These are phyloP conservation scores for Geodia barretti DNA, from an alignment of 37 sponge, comb jelly and placozoan genomes.

Conservation along the genomic window DNA sequence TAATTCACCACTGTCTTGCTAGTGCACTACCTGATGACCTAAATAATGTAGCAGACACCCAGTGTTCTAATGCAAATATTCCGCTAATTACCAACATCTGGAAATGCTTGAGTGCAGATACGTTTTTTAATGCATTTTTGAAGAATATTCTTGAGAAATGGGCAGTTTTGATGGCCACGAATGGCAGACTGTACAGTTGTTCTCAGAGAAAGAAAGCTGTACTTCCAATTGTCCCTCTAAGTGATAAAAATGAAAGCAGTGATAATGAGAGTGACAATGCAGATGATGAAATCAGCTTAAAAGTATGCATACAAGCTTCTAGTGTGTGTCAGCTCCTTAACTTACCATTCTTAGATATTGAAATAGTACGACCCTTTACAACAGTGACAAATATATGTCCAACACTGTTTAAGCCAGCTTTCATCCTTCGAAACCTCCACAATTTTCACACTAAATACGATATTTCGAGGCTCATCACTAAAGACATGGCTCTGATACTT, in stretches of 20 bases:
- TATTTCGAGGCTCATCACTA: slow-evolving; percentile 2
- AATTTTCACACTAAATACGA: neutral
- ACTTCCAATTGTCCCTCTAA: neutral
- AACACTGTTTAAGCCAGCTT: neutral
- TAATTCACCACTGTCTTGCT: neutral
- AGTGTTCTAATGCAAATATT: neutral
- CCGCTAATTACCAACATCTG: neutral
- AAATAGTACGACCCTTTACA: neutral
- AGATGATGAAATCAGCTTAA: neutral
- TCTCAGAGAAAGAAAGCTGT: neutral
- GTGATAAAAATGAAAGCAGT: neutral
- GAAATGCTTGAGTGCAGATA: slow-evolving; percentile 23
- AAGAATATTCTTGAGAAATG: slow-evolving; percentile 4
- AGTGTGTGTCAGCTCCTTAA: neutral
- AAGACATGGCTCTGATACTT: neutral
- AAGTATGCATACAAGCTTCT: neutral
- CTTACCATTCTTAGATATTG: slow-evolving; percentile 30
- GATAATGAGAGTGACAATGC: neutral
- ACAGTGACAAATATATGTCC: slow-evolving; percentile 3
- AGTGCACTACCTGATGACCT: slow-evolving; percentile 5
- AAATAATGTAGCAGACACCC: neutral
- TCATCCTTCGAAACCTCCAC: slow-evolving; percentile 6
- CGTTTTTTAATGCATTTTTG: slow-evolving; percentile 1
- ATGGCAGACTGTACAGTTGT: slow-evolving; percentile 17
- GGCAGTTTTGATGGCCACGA: slow-evolving; percentile 28